phyloP scores from a whole-genome alignment of 1,140 invertebrate genomes.

The Atta colombica region DNA sequence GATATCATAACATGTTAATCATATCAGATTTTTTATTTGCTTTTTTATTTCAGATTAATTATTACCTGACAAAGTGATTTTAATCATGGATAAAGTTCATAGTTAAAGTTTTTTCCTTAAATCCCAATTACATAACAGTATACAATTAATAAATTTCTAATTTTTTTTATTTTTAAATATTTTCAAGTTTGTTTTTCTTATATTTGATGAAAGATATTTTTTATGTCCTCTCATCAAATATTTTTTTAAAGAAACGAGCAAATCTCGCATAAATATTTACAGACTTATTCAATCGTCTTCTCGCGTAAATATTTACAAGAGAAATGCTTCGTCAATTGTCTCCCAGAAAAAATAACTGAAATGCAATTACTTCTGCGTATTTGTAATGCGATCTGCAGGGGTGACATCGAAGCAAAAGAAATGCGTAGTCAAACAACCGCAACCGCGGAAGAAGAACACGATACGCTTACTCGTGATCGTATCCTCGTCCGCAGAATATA shows the following conservation, averaged over 20 bases:
- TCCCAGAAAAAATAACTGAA: background rate
- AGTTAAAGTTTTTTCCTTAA: background rate
- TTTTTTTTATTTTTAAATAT: constrained; percentile 1
- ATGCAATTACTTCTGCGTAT: background rate
- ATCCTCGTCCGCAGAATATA: background rate
- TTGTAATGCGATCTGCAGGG: constrained; percentile 53
- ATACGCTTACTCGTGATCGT: constrained; percentile 29
- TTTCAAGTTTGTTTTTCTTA: background rate
- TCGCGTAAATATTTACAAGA: background rate
- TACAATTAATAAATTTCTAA: background rate
- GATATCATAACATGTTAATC: background rate
- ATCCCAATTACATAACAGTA: background rate
- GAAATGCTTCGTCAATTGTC: background rate
- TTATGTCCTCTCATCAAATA: background rate
- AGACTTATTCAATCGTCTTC: background rate
- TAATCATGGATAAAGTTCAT: background rate
- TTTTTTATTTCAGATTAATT: background rate
- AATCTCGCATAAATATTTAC: background rate
- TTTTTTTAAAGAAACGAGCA: background rate
- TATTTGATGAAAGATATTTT: background rate
- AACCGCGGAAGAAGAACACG: constrained; percentile 52
- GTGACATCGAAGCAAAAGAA: constrained; percentile 11
- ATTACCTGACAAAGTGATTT: background rate
- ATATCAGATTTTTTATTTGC: background rate
- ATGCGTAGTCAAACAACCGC: constrained; percentile 43